Conservation (phyloP, 2,797 vertebrate species). For the Mallotus villosus region DNA sequence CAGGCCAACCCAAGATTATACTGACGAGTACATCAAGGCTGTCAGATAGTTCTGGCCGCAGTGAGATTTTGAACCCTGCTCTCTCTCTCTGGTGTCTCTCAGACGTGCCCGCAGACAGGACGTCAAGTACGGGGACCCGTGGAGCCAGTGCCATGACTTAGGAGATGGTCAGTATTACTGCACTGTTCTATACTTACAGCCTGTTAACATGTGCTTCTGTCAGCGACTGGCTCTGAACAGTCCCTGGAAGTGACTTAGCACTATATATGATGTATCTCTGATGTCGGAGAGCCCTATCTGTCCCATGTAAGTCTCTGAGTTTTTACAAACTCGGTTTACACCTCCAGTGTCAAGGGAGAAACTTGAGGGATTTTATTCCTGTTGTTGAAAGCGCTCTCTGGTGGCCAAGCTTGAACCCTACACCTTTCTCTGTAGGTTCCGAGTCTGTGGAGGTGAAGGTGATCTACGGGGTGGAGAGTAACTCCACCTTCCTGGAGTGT, state of each 20-base stretch:
- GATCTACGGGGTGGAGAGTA: slow-evolving; percentile 82
- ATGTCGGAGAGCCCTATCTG: background rate
- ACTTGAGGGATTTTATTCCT: background rate
- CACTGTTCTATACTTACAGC: slow-evolving; percentile 2
- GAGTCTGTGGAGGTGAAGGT: slow-evolving; percentile 60
- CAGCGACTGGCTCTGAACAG: background rate
- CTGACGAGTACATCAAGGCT: background rate
- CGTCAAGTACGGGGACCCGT: slow-evolving; percentile 73
- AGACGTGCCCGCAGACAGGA: slow-evolving; percentile 83
- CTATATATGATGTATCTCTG: background rate
- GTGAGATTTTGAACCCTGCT: background rate
- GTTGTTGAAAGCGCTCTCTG: slow-evolving; percentile 13
- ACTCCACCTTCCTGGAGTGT: slow-evolving; percentile 85
- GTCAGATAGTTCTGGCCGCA: background rate
- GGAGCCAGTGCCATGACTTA: slow-evolving; percentile 79
- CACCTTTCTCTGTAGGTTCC: slow-evolving; percentile 40
- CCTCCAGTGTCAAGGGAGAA: background rate
- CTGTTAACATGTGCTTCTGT: background rate
- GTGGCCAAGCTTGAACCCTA: background rate
- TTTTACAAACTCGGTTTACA: background rate
- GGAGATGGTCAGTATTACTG: slow-evolving; percentile 70
- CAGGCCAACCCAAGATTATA: background rate
- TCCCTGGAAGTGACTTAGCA: no score
- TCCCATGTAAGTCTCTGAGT: background rate
- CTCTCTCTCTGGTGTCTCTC: slow-evolving; percentile 14